These are phyloP conservation scores for Saturnia pavonia DNA, from an alignment of 2,888 invertebrate species.

Conservation along the genomic window DNA sequence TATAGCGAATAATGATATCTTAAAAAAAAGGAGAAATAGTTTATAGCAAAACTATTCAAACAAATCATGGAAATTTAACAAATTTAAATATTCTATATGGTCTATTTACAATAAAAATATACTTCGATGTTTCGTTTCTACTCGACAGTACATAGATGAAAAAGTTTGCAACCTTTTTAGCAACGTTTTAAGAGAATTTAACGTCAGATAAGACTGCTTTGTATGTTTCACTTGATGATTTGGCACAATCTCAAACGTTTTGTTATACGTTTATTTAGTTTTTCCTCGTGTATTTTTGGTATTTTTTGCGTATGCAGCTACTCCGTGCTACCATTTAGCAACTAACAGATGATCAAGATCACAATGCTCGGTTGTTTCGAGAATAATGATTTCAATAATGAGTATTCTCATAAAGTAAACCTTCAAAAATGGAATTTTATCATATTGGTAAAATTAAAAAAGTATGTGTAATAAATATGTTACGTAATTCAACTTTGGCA, in stretches of 20 bases:
- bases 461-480: no score
- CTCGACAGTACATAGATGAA: conserved; percentile 37
- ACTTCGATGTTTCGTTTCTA: conserved; percentile 24
- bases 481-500: no score
- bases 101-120: neutral
- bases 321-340: conserved; percentile 24
- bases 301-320: conserved; percentile 22
- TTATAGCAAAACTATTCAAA: no score
- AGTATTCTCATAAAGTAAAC: neutral
- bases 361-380: neutral
- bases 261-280: conserved; percentile 27
- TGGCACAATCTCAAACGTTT: conserved; percentile 35
- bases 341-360: conserved; percentile 19
- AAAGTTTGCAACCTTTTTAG: conserved; percentile 43
- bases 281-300: conserved; percentile 30
- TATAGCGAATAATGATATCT: no score
- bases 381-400: conserved; percentile 10
- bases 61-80: neutral
- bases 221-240: conserved; percentile 41
- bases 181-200: conserved; percentile 46
- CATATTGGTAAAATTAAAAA: neutral
- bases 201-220: conserved; percentile 50
- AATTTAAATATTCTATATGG: neutral
- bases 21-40: no score
- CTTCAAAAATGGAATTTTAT: neutral